phyloP scores from a whole-genome alignment of 2,113 vertebrate genomes.

The Gallinago jamesoni region DNA sequence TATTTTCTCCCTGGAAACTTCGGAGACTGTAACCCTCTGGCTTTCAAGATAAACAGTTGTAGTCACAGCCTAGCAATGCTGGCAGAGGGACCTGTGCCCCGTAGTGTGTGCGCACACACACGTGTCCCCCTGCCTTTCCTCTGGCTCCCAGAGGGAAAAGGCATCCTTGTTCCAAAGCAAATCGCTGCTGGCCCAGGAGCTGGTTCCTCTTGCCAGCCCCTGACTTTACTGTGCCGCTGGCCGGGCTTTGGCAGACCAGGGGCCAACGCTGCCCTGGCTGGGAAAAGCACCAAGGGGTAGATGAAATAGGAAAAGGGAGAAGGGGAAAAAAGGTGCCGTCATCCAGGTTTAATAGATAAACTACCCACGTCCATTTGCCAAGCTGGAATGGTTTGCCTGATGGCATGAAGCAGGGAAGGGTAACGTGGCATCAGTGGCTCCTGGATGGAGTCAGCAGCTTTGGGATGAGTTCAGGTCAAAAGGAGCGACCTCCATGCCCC shows the following conservation, averaged over 20 bases:
- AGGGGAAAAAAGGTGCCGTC: not conserved
- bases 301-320: not conserved
- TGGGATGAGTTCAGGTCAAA: not conserved
- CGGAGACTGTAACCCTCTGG: conserved; percentile 28
- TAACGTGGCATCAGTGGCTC: not conserved
- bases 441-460: not conserved
- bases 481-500: not conserved
- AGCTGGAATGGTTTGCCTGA: not conserved
- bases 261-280: not conserved
- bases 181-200: not conserved
- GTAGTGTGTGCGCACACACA: not conserved
- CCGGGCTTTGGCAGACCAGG: not conserved
- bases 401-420: not conserved
- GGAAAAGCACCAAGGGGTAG: not conserved
- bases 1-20: conserved; percentile 72
- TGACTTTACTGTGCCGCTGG: not conserved
- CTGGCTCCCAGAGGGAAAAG: not conserved
- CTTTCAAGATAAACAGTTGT: conserved; percentile 56
- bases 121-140: not conserved
- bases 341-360: not conserved
- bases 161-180: not conserved
- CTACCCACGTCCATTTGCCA: not conserved
- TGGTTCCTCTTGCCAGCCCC: not conserved
- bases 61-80: conserved; percentile 59
- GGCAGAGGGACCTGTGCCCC: not conserved